phyloP scores from a whole-genome alignment of 2,113 vertebrate species.

The Seriola aureovittata region DNA sequence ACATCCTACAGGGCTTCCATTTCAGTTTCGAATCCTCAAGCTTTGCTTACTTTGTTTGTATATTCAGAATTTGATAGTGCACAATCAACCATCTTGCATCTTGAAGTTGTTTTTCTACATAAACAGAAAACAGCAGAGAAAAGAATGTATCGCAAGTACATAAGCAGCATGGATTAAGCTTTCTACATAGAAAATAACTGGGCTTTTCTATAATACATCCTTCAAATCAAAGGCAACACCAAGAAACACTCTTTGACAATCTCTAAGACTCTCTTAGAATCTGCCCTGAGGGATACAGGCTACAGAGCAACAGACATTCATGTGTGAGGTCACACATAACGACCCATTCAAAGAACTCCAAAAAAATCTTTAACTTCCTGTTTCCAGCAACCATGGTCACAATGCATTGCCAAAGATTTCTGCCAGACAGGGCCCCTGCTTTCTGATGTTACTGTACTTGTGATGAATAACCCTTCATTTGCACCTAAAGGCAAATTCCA shows the following conservation, averaged over 20 bases:
- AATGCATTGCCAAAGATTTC: neutral
- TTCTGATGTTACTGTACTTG: conserved; percentile 12
- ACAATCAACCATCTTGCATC: neutral
- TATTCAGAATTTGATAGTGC: conserved; percentile 8
- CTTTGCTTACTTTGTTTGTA: neutral
- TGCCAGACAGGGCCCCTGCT: conserved; percentile 42
- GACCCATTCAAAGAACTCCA: conserved; percentile 32
- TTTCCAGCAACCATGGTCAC: conserved; percentile 27
- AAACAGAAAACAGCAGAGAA: neutral
- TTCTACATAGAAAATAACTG: neutral
- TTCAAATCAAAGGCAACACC: conserved; percentile 23
- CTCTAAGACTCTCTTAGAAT: conserved; percentile 20
- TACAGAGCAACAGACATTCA: conserved; percentile 65
- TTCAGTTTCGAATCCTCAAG: conserved; percentile 10
- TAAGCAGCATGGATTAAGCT: neutral
- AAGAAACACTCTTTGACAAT: conserved; percentile 9
- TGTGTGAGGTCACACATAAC: conserved; percentile 39
- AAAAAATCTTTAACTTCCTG: conserved; percentile 56
- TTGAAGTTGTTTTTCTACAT: neutral
- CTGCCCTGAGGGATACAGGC: conserved; percentile 43
- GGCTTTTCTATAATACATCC: neutral
- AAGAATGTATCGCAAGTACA: neutral
- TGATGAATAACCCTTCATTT: conserved; percentile 44
- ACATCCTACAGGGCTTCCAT: conserved; percentile 8
- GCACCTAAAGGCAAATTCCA: conserved; percentile 57